These are phyloP conservation scores for Darevskia mixta DNA, from an alignment of 2,797 vertebrate genomes.

Conservation along the genomic window DNA sequence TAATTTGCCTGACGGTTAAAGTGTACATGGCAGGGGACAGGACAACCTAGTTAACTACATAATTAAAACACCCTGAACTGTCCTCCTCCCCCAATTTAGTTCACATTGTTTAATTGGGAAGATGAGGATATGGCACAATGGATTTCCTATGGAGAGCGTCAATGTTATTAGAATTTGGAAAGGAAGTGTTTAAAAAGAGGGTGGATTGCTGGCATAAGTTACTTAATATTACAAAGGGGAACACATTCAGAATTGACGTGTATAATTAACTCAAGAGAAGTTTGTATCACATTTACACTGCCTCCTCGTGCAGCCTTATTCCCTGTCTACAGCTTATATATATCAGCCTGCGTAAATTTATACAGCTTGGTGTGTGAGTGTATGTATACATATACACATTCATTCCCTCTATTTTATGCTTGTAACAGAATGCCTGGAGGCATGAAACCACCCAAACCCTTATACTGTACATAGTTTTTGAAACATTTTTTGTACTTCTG, in stretches of 20 bases:
- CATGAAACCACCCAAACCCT: background rate
- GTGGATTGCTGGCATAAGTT: conserved; percentile 37
- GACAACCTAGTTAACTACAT: conserved; percentile 26
- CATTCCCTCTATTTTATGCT: background rate
- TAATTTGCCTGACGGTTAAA: conserved; percentile 34
- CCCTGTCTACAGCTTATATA: background rate
- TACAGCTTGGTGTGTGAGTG: background rate
- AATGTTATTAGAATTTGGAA: conserved; percentile 25
- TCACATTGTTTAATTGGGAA: background rate
- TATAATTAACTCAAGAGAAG: background rate
- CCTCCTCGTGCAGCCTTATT: conserved; percentile 10
- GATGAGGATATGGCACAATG: background rate
- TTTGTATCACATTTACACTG: background rate
- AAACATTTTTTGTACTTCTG: too few species aligned
- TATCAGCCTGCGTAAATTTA: background rate
- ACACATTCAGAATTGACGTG: background rate
- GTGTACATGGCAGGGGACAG: conserved; percentile 18
- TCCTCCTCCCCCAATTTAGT: conserved; percentile 6
- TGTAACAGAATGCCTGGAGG: background rate
- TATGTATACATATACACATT: background rate
- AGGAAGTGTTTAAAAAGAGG: conserved; percentile 48
- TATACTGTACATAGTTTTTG: too few species aligned
- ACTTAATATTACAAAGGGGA: conserved; percentile 10
- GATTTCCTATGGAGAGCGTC: background rate
- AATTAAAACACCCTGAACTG: conserved; percentile 31